phyloP scores from a whole-genome alignment of 2,888 invertebrate genomes.

The Xestia rhomboidea region DNA sequence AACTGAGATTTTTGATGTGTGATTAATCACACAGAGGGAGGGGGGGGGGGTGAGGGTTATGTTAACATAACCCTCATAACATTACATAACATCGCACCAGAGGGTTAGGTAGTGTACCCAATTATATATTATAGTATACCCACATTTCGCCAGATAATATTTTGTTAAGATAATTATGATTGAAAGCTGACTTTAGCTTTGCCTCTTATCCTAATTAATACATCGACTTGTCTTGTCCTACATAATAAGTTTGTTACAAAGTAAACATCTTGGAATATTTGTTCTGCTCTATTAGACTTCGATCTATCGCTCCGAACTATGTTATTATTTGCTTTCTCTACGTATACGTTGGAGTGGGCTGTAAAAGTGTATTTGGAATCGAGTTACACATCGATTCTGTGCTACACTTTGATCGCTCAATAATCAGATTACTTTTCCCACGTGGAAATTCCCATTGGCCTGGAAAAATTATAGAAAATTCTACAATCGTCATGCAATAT shows the following conservation, averaged over 20 bases:
- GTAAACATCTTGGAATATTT: conserved; percentile 20
- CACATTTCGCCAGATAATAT: neutral
- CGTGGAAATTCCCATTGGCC: neutral
- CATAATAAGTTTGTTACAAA: conserved; percentile 16
- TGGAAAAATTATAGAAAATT: neutral
- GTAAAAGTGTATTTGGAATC: conserved; percentile 8
- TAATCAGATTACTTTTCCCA: neutral
- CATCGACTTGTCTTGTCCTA: conserved; percentile 3
- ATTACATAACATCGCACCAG: too few relatives aligned
- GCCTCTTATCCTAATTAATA: conserved; percentile 20
- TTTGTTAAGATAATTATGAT: conserved; percentile 3
- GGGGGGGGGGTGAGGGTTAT: too few relatives aligned
- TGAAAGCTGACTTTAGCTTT: conserved; percentile 17
- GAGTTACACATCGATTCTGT: conserved; percentile 3
- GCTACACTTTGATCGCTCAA: neutral
- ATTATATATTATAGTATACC: neutral
- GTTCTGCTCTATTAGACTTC: conserved; percentile 1
- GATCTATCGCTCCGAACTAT: neutral
- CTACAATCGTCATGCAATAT: neutral
- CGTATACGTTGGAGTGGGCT: neutral
- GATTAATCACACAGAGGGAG: too few relatives aligned
- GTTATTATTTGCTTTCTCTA: conserved; percentile 34
- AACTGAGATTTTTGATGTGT: too few relatives aligned
- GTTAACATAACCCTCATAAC: too few relatives aligned
- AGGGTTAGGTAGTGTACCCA: too few relatives aligned